phyloP scores from a whole-genome alignment of 1,140 invertebrate genomes.

The Leptonema lineaticorne region DNA sequence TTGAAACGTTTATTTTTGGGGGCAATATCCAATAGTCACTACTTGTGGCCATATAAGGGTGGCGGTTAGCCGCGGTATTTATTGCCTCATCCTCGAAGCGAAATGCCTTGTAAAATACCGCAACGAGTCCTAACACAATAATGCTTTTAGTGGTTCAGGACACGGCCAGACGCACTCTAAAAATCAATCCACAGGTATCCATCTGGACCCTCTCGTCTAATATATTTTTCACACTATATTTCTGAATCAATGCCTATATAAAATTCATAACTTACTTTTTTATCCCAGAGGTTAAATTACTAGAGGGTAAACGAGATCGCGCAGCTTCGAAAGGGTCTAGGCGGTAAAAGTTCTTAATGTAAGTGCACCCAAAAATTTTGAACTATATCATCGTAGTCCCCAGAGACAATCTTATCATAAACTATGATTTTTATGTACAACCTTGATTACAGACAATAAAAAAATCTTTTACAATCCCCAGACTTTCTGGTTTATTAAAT shows the following conservation, averaged over 20 bases:
- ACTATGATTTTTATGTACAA: too few relatives aligned
- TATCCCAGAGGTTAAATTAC: not conserved
- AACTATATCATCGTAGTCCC: too few relatives aligned
- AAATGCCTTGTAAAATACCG: conserved; percentile 24
- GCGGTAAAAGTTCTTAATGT: too few relatives aligned
- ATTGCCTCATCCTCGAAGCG: conserved; percentile 22
- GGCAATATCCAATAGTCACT: not conserved
- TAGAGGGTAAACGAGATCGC: too few relatives aligned
- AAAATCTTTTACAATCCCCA: too few relatives aligned
- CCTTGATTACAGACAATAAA: too few relatives aligned
- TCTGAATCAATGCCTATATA: not conserved
- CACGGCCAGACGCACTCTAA: conserved; percentile 4
- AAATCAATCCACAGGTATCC: conserved; percentile 21
- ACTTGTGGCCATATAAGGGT: conserved; percentile 12
- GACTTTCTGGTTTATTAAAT: too few relatives aligned
- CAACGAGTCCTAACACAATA: conserved; percentile 25
- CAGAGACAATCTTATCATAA: too few relatives aligned
- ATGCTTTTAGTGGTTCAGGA: conserved; percentile 25
- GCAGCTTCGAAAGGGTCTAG: too few relatives aligned
- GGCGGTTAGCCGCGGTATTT: conserved; percentile 18
- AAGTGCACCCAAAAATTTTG: too few relatives aligned
- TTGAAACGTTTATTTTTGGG: not conserved
- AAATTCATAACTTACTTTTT: not conserved
- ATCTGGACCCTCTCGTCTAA: not conserved
- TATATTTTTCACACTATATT: not conserved